Evolutionary conservation across 2,797 vertebrate genomes (phyloP), one percentile per base, ranked within the genome.

Genomic region (Hippocampus kuda): DNA sequence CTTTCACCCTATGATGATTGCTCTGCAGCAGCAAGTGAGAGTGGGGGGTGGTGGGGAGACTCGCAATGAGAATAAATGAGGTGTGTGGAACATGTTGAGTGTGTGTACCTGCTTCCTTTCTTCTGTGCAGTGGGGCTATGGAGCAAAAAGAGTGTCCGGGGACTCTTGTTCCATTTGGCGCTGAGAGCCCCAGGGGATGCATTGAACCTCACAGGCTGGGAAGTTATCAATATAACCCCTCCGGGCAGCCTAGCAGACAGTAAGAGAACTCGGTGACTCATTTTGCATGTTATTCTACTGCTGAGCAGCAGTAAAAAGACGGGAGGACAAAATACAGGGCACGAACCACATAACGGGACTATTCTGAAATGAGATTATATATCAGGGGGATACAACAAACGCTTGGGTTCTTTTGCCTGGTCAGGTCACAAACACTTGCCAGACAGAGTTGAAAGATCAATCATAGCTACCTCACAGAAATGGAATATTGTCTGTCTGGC

Each of bases 171-270:
- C 81, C 84, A 84, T 87, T 88, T 82, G 79, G 82, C 76, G 79
- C 79, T 54, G 78, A 85, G 72, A 73, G 83, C 84, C 88, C 82
- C 82, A 64, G 83, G 89, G 88, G 87, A 86, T 76, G 84, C 80
- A 89, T 91, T 87, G 88, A 91, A 89, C 85, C 82, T 88, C 81
- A 85, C 88, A 88, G 81, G 80, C 85, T 83, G 78, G 83, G 87
- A 88, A 89, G 87, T 91, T 91, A 90, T 90, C 86, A 89, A 91
- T 90, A 89, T 84, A 83, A 85, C 72, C 84, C 84, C 89, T 89
- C 81, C 81, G 86, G 90, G 89, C 90, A 88, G 85, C 86, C 90
- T 88, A 70, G 78, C 83, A 90, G 90, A 91, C 88, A 88, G 87
- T 89, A 80, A 46, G 90, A 80, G 49, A 75, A 84, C 80, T 79